Conservation (phyloP, 1,140 invertebrate genomes). For the Hycleus cichorii region DNA sequence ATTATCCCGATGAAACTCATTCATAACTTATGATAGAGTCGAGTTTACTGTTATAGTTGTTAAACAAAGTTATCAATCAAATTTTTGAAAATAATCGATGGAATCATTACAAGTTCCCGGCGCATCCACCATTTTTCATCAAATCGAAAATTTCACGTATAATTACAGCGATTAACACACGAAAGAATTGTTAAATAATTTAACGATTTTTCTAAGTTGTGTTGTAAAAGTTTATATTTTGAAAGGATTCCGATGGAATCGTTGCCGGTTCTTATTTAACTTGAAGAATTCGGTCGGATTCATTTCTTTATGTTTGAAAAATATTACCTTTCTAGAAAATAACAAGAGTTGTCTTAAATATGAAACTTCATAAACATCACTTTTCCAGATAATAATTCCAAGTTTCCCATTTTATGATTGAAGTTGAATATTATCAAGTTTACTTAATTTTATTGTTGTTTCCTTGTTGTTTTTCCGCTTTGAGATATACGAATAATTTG, state of each 20-base stretch:
- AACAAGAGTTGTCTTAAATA: background rate
- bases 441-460: too few species aligned
- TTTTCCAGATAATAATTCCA: conserved; percentile 1
- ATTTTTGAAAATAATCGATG: too few species aligned
- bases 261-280: conserved; percentile 6
- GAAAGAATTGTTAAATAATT: too few species aligned
- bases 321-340: conserved; percentile 4
- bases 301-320: conserved; percentile 7
- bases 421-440: background rate
- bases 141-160: too few species aligned
- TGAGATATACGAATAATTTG: background rate
- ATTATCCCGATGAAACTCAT: too few species aligned
- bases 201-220: too few species aligned
- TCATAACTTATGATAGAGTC: too few species aligned
- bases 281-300: conserved; percentile 7
- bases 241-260: conserved; percentile 1
- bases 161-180: too few species aligned
- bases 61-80: too few species aligned
- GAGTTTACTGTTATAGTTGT: too few species aligned
- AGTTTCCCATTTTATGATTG: background rate
- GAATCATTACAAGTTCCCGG: too few species aligned
- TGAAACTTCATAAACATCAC: conserved; percentile 4
- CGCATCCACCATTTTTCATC: too few species aligned
- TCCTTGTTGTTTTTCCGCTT: background rate
- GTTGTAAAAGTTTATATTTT: background rate